phyloP scores from a whole-genome alignment of 2,888 invertebrate genomes.

The Agrochola macilenta region DNA sequence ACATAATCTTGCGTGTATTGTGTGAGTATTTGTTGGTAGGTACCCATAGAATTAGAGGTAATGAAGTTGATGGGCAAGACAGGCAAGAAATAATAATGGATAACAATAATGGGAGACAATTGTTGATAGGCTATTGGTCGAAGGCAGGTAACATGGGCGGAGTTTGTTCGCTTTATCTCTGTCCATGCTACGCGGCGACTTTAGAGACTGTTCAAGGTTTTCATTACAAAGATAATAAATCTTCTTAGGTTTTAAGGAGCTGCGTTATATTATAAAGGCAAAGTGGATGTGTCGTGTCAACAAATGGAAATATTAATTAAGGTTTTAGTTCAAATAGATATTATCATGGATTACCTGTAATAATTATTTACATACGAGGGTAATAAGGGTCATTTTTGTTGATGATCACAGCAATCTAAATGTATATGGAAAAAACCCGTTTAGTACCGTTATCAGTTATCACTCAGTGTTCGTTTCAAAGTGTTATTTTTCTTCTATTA shows the following conservation, averaged over 20 bases:
- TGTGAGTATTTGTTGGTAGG: slow-evolving; percentile 16
- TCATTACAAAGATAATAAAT: slow-evolving; percentile 31
- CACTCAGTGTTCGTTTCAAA: not conserved
- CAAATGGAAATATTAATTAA: not conserved
- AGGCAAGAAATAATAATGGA: slow-evolving; percentile 48
- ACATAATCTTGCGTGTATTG: slow-evolving; percentile 27
- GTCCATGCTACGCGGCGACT: slow-evolving; percentile 60
- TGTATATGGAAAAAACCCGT: not conserved
- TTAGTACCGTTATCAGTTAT: not conserved
- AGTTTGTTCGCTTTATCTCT: slow-evolving; percentile 70
- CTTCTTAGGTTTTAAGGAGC: slow-evolving; percentile 18
- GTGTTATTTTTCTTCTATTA: not conserved
- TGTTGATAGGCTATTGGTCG: slow-evolving; percentile 69
- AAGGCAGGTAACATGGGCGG: slow-evolving; percentile 72
- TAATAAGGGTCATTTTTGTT: not conserved
- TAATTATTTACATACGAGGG: not conserved
- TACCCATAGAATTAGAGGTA: slow-evolving; percentile 22
- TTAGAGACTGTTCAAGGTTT: slow-evolving; percentile 56
- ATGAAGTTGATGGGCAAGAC: slow-evolving; percentile 29
- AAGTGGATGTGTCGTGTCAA: not conserved
- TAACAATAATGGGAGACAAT: slow-evolving; percentile 62
- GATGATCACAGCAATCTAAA: not conserved
- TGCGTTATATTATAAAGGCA: not conserved
- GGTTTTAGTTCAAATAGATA: not conserved
- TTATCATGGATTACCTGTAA: not conserved